Conservation (phyloP, 2,888 invertebrate genomes). For the Mythimna vitellina region DNA sequence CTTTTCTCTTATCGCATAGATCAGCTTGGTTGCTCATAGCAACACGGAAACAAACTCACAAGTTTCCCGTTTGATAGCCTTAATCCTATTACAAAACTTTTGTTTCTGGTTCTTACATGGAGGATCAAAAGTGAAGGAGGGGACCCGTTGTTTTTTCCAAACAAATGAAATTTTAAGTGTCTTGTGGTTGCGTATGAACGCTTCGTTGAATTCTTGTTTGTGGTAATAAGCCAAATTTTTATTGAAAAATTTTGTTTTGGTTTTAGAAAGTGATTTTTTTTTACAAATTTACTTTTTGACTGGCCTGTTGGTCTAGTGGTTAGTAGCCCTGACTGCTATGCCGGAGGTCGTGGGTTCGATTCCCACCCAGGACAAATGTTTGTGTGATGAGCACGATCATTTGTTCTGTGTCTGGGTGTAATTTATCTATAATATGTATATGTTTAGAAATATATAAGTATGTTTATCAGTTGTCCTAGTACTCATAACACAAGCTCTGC, state of each 20-base stretch:
- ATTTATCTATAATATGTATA: no score
- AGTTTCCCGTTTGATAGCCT: constrained; percentile 25
- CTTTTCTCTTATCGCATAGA: constrained; percentile 25
- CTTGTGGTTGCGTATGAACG: constrained; percentile 61
- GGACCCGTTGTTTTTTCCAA: constrained; percentile 60
- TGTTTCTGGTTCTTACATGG: constrained; percentile 65
- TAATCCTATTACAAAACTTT: constrained; percentile 68
- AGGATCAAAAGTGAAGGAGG: constrained; percentile 62
- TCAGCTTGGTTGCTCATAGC: constrained; percentile 36
- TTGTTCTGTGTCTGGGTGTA: no score
- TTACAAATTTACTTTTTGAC: no score
- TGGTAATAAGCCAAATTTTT: neutral
- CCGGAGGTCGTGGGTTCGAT: no score
- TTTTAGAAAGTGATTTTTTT: neutral
- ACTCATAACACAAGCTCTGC: no score
- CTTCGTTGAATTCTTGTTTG: constrained; percentile 46
- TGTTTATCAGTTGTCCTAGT: no score
- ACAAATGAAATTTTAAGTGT: constrained; percentile 47
- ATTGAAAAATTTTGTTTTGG: neutral
- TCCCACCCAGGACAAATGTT: no score
- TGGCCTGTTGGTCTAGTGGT: no score
- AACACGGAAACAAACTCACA: constrained; percentile 27
- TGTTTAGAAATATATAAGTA: no score
- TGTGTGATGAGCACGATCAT: no score
- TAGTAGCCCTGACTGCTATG: no score